Evolutionary conservation across 2,888 invertebrate genomes (phyloP).

Genomic region (Clanis bilineata): DNA sequence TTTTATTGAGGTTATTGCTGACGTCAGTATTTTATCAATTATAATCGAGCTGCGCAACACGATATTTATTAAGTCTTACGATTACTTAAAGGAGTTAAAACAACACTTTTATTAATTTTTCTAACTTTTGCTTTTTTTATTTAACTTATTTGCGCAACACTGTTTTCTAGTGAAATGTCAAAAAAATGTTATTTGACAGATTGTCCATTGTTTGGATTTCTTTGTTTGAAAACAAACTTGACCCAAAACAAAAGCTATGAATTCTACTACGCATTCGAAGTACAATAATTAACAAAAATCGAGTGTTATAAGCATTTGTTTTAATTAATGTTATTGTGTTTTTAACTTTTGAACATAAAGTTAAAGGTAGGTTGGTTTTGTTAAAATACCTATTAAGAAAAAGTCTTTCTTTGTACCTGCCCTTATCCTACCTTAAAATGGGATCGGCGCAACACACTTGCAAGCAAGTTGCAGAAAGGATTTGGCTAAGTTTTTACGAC

Average conservation of each 20-base stretch:
- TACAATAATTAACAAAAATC: not conserved
- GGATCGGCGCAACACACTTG: no score
- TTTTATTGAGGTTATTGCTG: conserved; percentile 25
- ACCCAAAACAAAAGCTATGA: not conserved
- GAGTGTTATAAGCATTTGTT: no score
- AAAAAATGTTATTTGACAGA: conserved; percentile 25
- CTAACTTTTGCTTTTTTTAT: conserved; percentile 16
- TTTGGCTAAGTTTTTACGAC: no score
- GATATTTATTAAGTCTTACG: conserved; percentile 22
- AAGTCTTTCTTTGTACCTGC: no score
- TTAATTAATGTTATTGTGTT: no score
- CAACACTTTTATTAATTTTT: conserved; percentile 5
- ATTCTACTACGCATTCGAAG: not conserved
- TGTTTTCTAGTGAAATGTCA: conserved; percentile 37
- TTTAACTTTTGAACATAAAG: no score
- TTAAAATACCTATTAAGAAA: no score
- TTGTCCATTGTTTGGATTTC: not conserved
- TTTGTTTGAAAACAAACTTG: not conserved
- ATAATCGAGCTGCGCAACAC: conserved; percentile 49
- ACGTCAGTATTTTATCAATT: conserved; percentile 26
- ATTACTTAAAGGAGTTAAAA: conserved; percentile 23
- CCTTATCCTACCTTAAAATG: no score
- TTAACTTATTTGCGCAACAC: conserved; percentile 37
- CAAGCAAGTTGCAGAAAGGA: no score
- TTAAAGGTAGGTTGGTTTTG: no score